Percentiles rank a stretch among this genome's conserved stretches.
Evolutionary conservation across 1,140 invertebrate genomes (phyloP).

Genomic region (Apis dorsata): DNA sequence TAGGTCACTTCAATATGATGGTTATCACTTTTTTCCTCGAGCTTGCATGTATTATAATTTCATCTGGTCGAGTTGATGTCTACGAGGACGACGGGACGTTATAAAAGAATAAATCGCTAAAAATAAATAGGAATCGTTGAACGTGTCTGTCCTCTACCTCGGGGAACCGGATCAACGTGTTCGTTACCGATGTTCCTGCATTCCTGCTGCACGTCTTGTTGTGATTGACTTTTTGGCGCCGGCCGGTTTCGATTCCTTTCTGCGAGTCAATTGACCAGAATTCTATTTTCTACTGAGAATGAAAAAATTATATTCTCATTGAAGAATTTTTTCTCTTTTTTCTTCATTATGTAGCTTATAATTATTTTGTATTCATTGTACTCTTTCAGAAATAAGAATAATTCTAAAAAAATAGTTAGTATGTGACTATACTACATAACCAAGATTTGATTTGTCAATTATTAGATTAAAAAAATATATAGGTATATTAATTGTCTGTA

Average conservation of each 20-base stretch:
- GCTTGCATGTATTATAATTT: slow-evolving; percentile 41
- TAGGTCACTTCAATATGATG: slow-evolving; percentile 40
- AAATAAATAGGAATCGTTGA: slow-evolving; percentile 38
- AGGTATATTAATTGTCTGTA: too few species aligned
- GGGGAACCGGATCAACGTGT: slow-evolving; percentile 23
- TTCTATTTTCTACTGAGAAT: slow-evolving; percentile 18
- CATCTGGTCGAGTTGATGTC: slow-evolving; percentile 47
- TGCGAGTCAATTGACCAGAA: not conserved
- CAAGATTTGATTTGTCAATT: too few species aligned
- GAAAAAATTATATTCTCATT: not conserved
- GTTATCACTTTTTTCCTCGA: slow-evolving; percentile 36
- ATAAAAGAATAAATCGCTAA: slow-evolving; percentile 51
- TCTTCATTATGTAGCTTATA: not conserved
- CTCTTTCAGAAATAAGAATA: too few species aligned
- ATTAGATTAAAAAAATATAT: too few species aligned
- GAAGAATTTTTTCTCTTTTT: too few species aligned
- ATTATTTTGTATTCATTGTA: too few species aligned
- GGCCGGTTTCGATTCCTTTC: not conserved
- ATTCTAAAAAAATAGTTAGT: too few species aligned
- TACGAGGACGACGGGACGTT: slow-evolving; percentile 37
- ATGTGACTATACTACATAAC: too few species aligned
- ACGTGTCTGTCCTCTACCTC: not conserved
- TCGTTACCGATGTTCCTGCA: not conserved
- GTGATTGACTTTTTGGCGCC: slow-evolving; percentile 44
- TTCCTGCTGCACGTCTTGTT: not conserved